A percentile compares a stretch with the other conserved stretches of the same genome.
Evolutionary conservation across 2,888 invertebrate genomes (phyloP).

Genomic region (Drosophila multiciliata): DNA sequence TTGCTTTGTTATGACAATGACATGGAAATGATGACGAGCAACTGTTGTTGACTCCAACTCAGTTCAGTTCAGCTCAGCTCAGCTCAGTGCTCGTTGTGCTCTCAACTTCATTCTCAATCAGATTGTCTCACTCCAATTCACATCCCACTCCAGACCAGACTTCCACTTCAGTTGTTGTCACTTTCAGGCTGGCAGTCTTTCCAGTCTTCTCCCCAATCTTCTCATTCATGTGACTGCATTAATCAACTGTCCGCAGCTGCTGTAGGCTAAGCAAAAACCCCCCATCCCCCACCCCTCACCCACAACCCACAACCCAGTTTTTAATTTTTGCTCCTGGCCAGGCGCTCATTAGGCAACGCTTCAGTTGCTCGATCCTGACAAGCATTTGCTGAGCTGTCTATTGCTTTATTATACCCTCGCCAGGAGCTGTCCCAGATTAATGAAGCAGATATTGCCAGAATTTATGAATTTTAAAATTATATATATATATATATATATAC

Average conservation of each 20-base stretch:
- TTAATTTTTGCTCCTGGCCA: slow-evolving; percentile 13
- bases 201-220: not conserved
- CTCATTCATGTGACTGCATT: slow-evolving; percentile 69
- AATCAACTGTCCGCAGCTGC: slow-evolving; percentile 55
- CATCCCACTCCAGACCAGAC: slow-evolving; percentile 11
- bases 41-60: slow-evolving; percentile 35
- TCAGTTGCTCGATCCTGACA: not conserved
- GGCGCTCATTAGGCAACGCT: slow-evolving; percentile 23
- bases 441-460: not conserved
- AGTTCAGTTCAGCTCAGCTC: slow-evolving; percentile 1
- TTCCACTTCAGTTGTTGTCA: slow-evolving; percentile 47
- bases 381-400: not conserved
- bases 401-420: slow-evolving; percentile 2
- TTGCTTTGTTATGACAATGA: slow-evolving; percentile 67
- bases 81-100: not conserved
- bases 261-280: not conserved
- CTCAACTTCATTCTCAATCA: not conserved
- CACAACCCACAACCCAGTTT: not conserved
- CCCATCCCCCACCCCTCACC: not conserved
- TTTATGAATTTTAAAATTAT: too few relatives aligned
- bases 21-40: slow-evolving; percentile 59
- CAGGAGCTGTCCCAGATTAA: not conserved
- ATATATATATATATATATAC: too few relatives aligned
- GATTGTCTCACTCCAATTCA: not conserved
- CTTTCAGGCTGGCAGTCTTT: slow-evolving; percentile 9